Base-by-base conservation (phyloP, 2,888 invertebrate species). In the Scaptomyza cyrtandrae region DNA sequence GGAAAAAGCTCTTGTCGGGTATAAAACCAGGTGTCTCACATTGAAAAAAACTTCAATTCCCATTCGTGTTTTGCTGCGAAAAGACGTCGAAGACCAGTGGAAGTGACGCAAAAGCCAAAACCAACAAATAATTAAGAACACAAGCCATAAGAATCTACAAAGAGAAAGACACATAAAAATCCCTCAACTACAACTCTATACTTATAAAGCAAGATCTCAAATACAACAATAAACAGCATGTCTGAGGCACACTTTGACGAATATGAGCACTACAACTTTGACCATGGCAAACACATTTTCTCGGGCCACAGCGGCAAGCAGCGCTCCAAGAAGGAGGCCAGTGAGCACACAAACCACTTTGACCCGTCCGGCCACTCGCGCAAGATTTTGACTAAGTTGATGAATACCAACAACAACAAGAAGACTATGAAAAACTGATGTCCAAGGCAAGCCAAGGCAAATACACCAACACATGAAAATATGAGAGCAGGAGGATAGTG, bases 211-310 rank as follows among this genome's bases (percentile, higher is more conserved):
- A 71, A 62, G 62, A 68, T 73, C 60, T 77, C 53, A 64, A 60
- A 33, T 24, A 37, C 7, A 52, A 53, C 4, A 19, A 41, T 11
- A 49, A 63, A 0, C 33, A 72, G 93, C 91, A 97, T 97, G 97
- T 96, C 97, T 90, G 96, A 96, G 93, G 93, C 94, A 88, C 95
- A 96, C 93, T 95, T 96, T 92, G 98, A 98, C 93, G 95, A 97
- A 91, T 97, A 97, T 94, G 98, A 98, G 91, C 96, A 97, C 91
- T 98, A 97, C 94, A 98, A 98, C 93, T 98, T 96, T 93, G 97
- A 97, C 87, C 95, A 96, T 93, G 98, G 97, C 92, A 98, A 98
- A 93, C 95, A 96, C 91, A 95, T 98, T 75, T 96, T 95, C 92
- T 95, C 95, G 45, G 96, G 96, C 27, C 97, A 97, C 93, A 96